Evolutionary conservation across 2,888 invertebrate genomes (phyloP).

Genomic region (Diogma glabrata): DNA sequence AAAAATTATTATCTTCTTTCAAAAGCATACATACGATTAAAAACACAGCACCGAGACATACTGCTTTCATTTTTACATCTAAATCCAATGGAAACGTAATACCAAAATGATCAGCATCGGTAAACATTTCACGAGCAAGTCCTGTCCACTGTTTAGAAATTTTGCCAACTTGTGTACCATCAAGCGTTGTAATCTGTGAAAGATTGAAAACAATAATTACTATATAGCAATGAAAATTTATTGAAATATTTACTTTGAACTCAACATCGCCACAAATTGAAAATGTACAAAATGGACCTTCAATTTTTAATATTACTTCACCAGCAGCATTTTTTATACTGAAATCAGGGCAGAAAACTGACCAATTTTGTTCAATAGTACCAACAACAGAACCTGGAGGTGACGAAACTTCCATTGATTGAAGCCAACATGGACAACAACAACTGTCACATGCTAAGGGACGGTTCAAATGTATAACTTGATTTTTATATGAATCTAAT

Average conservation of each 20-base stretch:
- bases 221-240: too few species aligned
- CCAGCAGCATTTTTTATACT: conserved; percentile 58
- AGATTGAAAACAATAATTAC: too few species aligned
- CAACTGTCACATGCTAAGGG: conserved; percentile 69
- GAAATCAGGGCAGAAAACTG: conserved; percentile 55
- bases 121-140: conserved; percentile 61
- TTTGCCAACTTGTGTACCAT: conserved; percentile 65
- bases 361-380: conserved; percentile 58
- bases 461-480: conserved; percentile 70
- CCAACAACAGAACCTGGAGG: conserved; percentile 57
- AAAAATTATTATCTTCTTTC: too few species aligned
- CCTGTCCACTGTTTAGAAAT: conserved; percentile 84
- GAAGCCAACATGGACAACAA: conserved; percentile 68
- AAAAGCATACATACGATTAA: conserved; percentile 56
- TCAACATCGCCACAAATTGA: conserved; percentile 69
- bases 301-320: conserved; percentile 57
- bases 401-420: conserved; percentile 61
- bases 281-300: conserved; percentile 64
- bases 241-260: conserved; percentile 54
- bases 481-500: conserved; percentile 61
- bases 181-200: conserved; percentile 55
- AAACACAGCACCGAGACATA: conserved; percentile 61
- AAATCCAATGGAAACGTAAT: conserved; percentile 77
- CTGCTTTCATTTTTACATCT: conserved; percentile 68
- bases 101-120: conserved; percentile 74